phyloP scores from a whole-genome alignment of 2,888 invertebrate genomes.

The Cyrtodaria siliqua region DNA sequence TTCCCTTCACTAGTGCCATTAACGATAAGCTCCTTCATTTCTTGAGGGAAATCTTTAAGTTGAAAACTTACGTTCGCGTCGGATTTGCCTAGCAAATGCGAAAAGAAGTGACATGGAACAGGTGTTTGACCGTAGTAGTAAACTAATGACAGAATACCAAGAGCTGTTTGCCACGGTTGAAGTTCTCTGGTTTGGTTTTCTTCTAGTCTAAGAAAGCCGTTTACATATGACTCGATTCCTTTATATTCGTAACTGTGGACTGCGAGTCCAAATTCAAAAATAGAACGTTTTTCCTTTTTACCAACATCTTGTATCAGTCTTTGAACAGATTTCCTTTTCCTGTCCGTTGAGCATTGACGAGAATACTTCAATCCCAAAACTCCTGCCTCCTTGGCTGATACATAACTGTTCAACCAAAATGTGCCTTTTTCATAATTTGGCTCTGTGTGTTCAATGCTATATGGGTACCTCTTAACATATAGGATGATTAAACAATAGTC shows the following conservation, averaged over 20 bases:
- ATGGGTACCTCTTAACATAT: conserved; percentile 46
- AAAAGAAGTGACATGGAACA: conserved; percentile 58
- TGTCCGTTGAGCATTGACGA: neutral
- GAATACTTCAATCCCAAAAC: conserved; percentile 28
- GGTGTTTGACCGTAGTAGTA: conserved; percentile 60
- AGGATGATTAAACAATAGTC: conserved; percentile 21
- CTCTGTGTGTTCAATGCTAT: neutral
- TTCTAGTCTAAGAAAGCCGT: conserved; percentile 53
- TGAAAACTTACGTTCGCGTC: conserved; percentile 2
- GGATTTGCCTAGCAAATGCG: conserved; percentile 23
- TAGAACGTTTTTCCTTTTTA: conserved; percentile 9
- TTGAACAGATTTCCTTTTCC: conserved; percentile 5
- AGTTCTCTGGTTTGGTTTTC: conserved; percentile 15
- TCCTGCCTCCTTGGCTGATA: conserved; percentile 40
- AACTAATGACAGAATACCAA: conserved; percentile 47
- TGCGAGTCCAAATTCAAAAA: conserved; percentile 63
- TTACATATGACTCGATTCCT: conserved; percentile 58
- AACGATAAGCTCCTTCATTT: conserved; percentile 15
- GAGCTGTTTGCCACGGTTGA: conserved; percentile 31
- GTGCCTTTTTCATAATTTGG: neutral
- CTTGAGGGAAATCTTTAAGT: conserved; percentile 12
- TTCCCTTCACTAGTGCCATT: conserved; percentile 28
- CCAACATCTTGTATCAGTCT: conserved; percentile 15
- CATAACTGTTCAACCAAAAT: conserved; percentile 35
- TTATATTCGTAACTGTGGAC: conserved; percentile 56